These are phyloP conservation scores for Lithophane ornitopus DNA, from an alignment of 2,888 invertebrate genomes.

Conservation along the genomic window DNA sequence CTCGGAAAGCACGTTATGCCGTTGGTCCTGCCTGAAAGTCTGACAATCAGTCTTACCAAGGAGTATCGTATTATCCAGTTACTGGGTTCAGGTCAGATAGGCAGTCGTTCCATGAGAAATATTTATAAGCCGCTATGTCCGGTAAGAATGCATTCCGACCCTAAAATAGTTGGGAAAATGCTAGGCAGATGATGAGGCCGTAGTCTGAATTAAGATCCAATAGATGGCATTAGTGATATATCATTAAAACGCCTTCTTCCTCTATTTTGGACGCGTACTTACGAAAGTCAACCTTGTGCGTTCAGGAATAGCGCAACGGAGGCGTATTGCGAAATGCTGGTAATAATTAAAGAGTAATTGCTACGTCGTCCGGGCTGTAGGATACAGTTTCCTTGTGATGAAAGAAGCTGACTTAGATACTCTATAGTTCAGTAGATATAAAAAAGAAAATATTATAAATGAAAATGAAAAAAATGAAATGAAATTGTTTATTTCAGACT, in stretches of 20 bases:
- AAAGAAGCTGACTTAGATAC: constrained; percentile 25
- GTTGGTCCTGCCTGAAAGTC: too few species aligned
- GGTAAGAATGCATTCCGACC: neutral
- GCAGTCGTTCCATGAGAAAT: neutral
- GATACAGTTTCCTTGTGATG: constrained; percentile 36
- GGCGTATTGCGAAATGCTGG: constrained; percentile 30
- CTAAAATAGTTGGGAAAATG: neutral
- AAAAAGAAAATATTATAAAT: too few species aligned
- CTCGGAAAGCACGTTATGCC: too few species aligned
- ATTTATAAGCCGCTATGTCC: neutral
- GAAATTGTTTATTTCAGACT: too few species aligned
- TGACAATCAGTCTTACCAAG: too few species aligned
- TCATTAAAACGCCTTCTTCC: constrained; percentile 26
- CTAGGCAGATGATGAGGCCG: neutral
- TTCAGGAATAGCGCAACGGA: constrained; percentile 46
- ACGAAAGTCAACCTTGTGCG: constrained; percentile 43
- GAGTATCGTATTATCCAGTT: neutral
- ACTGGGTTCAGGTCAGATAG: neutral
- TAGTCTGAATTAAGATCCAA: neutral
- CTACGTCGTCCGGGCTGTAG: constrained; percentile 27
- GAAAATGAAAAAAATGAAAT: too few species aligned
- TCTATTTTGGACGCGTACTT: constrained; percentile 14
- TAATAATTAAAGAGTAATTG: constrained; percentile 40
- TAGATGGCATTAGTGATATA: neutral
- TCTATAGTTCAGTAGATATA: neutral